Base-by-base conservation (phyloP, 2,797 vertebrate genomes). In the Rhinichthys osculus region DNA sequence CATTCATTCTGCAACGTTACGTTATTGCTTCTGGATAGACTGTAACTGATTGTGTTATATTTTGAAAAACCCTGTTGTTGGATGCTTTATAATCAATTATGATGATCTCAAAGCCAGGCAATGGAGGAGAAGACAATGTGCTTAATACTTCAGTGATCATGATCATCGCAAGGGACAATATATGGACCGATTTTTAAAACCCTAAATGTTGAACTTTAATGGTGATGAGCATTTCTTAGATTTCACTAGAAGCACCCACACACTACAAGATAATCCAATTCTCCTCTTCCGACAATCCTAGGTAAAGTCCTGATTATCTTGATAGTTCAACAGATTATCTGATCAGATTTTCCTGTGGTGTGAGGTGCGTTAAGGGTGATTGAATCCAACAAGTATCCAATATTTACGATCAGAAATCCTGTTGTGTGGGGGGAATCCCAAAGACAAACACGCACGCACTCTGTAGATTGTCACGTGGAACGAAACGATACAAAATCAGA, bases 31-130 rank as follows among this genome's bases (percentile, higher is more conserved):
- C 27, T 40, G 40, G 33, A 27, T 79, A 47, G 35, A 73, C 33
- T 40, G 67, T 80, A 50, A 50, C 21, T 52, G 54, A 85, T n/a
- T 64, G 77, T 62, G 66, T 57, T 85, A 40, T 72, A 27, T 50
- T 81, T 52, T 59, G 44, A 21, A 78, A 50, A 67, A 85, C 84
- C 84, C 84, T 85, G 78, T 85, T 47, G n/a, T 44, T 27, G n/a
- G 69, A 81, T 74, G 78, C 42, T 30, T 78, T 44, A 70, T 59
- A 79, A 73, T 62, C 6, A 74, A n/a, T 71, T 50, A 54, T 35
- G 40, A 33, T 54, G 17, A 54, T 30, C 70, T 81, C 64, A 27
- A 84, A 70, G 62, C 71, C 14, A 84, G 78, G 74, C 54, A 86
- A 59, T 38, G 9, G 57, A 73, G 38, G 19, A 80, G 30, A 66